Conservation (phyloP, 2,113 vertebrate genomes). For the Pampusana beccarii region DNA sequence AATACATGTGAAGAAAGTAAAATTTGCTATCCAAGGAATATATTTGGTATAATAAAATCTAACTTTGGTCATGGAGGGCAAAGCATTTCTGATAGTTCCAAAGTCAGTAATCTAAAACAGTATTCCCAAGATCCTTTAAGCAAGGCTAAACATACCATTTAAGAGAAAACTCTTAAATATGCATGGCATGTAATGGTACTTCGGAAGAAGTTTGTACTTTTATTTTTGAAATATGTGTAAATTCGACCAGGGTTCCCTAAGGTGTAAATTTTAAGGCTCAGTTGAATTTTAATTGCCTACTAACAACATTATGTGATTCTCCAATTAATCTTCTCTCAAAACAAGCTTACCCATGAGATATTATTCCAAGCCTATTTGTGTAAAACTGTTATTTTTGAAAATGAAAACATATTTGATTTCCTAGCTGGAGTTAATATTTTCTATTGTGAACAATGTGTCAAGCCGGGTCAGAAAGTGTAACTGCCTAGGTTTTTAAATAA, state of each 20-base stretch:
- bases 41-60: not conserved
- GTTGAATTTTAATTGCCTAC: slow-evolving; percentile 66
- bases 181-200: slow-evolving; percentile 8
- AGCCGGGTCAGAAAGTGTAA: not conserved
- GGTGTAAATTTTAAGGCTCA: slow-evolving; percentile 45
- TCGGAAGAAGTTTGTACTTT: slow-evolving; percentile 46
- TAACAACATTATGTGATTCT: slow-evolving; percentile 48
- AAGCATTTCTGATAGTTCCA: not conserved
- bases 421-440: not conserved
- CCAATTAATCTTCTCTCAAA: slow-evolving; percentile 52
- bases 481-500: not conserved
- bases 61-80: not conserved
- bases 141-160: not conserved
- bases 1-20: not conserved
- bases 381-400: slow-evolving; percentile 32
- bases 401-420: not conserved
- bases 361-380: slow-evolving; percentile 28
- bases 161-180: slow-evolving; percentile 39
- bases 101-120: not conserved
- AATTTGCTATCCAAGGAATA: not conserved
- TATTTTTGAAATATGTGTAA: slow-evolving; percentile 46
- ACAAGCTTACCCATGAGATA: slow-evolving; percentile 26
- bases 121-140: not conserved
- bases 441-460: not conserved
- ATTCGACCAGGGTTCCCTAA: not conserved